Conservation (phyloP, 2,888 invertebrate genomes). For the Pollenia griseotomentosa region DNA sequence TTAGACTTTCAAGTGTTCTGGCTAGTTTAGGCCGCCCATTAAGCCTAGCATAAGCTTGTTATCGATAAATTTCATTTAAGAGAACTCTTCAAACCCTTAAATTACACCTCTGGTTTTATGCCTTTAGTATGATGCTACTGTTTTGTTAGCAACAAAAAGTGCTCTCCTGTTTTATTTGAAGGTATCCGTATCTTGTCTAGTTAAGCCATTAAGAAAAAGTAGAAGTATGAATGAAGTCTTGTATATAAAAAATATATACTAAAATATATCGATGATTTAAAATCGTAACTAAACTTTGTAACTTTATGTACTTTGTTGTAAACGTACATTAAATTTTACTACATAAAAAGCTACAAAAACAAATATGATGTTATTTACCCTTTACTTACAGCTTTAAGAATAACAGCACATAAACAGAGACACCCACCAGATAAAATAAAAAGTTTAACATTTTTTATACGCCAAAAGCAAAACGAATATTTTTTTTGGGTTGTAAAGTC, state of each 20-base stretch:
- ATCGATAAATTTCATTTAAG: too few relatives aligned
- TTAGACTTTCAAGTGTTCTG: too few relatives aligned
- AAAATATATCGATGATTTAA: conserved; percentile 61
- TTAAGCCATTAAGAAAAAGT: background rate
- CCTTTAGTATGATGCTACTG: background rate
- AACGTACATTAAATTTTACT: conserved; percentile 42
- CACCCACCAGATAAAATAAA: background rate
- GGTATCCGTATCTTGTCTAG: conserved; percentile 42
- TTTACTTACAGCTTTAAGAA: conserved; percentile 41
- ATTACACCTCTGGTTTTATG: background rate
- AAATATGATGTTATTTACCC: conserved; percentile 54
- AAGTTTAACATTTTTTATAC: conserved; percentile 32
- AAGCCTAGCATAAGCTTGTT: too few relatives aligned
- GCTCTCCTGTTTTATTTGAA: conserved; percentile 13
- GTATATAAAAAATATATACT: conserved; percentile 42
- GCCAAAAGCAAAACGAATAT: background rate
- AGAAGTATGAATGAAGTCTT: background rate
- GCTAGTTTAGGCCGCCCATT: too few relatives aligned
- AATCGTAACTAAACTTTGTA: conserved; percentile 59
- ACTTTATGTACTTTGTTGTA: conserved; percentile 38
- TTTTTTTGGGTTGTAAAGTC: conserved; percentile 58
- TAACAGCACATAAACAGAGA: background rate
- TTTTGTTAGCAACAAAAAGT: conserved; percentile 19
- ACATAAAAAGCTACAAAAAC: background rate
- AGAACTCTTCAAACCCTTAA: background rate